Evolutionary conservation across 2,888 invertebrate genomes (phyloP).

Genomic region (Andricus curvator): DNA sequence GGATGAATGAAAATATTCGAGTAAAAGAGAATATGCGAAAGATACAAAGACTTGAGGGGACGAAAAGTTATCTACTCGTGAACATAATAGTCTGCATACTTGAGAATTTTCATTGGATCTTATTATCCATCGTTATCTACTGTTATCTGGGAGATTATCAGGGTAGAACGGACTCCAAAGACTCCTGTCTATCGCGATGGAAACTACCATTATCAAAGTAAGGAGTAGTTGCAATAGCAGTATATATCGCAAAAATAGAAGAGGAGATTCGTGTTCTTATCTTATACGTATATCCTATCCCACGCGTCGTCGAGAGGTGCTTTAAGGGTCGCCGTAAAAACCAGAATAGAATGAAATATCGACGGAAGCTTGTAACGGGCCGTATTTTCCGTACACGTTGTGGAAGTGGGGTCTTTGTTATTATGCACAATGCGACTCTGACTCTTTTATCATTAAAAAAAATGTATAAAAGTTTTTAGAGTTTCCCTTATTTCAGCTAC

Average conservation of each 20-base stretch:
- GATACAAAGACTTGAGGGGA: not conserved
- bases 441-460: slow-evolving; percentile 27
- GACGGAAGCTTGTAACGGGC: slow-evolving; percentile 38
- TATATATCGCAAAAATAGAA: slow-evolving; percentile 17
- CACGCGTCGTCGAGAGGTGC: slow-evolving; percentile 18
- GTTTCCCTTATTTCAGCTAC: not conserved
- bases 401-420: slow-evolving; percentile 16
- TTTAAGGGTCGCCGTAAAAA: slow-evolving; percentile 35
- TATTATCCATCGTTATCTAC: slow-evolving; percentile 15
- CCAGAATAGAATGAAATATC: slow-evolving; percentile 29
- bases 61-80: not conserved
- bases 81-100: not conserved
- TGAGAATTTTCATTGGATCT: slow-evolving; percentile 15
- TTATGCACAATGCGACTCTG: slow-evolving; percentile 22
- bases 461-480: slow-evolving; percentile 10
- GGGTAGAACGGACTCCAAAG: not conserved
- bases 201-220: slow-evolving; percentile 24
- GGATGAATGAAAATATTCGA: not conserved
- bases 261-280: slow-evolving; percentile 24
- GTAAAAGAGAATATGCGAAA: not conserved
- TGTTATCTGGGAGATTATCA: slow-evolving; percentile 14
- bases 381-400: slow-evolving; percentile 33
- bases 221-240: slow-evolving; percentile 30
- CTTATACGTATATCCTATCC: slow-evolving; percentile 27
- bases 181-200: slow-evolving; percentile 10